These are phyloP conservation scores for Spisula solida DNA, from an alignment of 2,888 invertebrate genomes.

Conservation along the genomic window DNA sequence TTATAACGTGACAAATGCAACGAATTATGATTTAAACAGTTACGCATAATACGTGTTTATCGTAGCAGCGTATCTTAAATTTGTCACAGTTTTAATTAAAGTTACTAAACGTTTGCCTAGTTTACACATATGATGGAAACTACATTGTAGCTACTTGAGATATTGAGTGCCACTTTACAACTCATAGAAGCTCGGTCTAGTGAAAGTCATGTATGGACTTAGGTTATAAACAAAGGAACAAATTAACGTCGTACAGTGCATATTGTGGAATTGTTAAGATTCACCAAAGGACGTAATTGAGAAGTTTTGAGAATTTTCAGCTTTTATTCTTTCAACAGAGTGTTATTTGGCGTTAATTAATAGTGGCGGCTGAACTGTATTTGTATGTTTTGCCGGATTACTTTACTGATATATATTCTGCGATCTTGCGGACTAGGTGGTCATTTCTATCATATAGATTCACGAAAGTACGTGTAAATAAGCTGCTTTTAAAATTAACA, in stretches of 20 bases:
- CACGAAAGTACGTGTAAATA: no score
- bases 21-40: neutral
- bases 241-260: neutral
- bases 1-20: neutral
- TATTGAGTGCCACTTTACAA: neutral
- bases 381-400: no score
- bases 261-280: neutral
- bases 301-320: no score
- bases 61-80: neutral
- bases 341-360: no score
- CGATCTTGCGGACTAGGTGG: no score
- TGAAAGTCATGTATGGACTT: neutral
- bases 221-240: neutral
- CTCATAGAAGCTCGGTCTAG: neutral
- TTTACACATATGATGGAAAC: neutral
- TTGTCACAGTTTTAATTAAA: neutral
- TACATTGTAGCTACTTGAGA: slow-evolving; percentile 3
- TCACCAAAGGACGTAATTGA: no score
- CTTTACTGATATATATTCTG: no score
- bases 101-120: neutral
- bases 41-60: neutral
- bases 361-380: no score
- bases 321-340: no score
- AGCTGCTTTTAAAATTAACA: no score
- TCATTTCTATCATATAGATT: no score